These are phyloP conservation scores for Rhinoptilus africanus DNA, from an alignment of 2,113 vertebrate species.

Conservation along the genomic window DNA sequence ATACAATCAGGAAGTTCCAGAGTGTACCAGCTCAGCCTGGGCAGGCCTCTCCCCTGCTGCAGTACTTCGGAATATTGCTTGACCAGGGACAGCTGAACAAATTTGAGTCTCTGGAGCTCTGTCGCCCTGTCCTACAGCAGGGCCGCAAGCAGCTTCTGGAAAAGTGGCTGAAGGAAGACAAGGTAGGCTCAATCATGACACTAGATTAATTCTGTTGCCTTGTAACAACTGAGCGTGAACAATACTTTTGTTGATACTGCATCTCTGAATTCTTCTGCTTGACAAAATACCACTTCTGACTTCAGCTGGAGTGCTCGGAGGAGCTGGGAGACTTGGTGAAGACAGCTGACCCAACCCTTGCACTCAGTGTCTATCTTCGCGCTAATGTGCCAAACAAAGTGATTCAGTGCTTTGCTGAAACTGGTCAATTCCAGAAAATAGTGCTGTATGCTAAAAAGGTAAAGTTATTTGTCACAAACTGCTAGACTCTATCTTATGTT, in stretches of 20 bases:
- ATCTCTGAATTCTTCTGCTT: not conserved
- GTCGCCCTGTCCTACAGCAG: slow-evolving; percentile 88
- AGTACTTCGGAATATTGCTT: slow-evolving; percentile 92
- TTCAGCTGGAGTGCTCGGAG: slow-evolving; percentile 90
- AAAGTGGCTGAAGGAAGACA: slow-evolving; percentile 94
- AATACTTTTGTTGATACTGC: not conserved
- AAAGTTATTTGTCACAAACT: not conserved
- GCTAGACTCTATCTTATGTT: not conserved
- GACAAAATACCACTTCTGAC: not conserved
- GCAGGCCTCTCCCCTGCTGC: slow-evolving; percentile 88
- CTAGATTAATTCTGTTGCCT: not conserved
- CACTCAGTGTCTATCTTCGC: slow-evolving; percentile 90
- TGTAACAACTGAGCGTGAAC: not conserved
- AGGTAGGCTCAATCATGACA: slow-evolving; percentile 64
- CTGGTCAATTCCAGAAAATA: slow-evolving; percentile 93
- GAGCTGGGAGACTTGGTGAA: slow-evolving; percentile 92
- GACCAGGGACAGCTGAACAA: slow-evolving; percentile 92
- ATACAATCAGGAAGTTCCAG: slow-evolving; percentile 90
- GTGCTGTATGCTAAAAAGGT: slow-evolving; percentile 95
- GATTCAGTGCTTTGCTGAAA: slow-evolving; percentile 95
- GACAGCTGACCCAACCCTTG: slow-evolving; percentile 84
- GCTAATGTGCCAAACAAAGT: slow-evolving; percentile 93
- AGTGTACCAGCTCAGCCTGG: slow-evolving; percentile 86
- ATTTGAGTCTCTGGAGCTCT: slow-evolving; percentile 90
- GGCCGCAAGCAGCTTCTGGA: slow-evolving; percentile 91